phyloP scores from a whole-genome alignment of 1,140 invertebrate genomes.

The Kradibia gibbosae region DNA sequence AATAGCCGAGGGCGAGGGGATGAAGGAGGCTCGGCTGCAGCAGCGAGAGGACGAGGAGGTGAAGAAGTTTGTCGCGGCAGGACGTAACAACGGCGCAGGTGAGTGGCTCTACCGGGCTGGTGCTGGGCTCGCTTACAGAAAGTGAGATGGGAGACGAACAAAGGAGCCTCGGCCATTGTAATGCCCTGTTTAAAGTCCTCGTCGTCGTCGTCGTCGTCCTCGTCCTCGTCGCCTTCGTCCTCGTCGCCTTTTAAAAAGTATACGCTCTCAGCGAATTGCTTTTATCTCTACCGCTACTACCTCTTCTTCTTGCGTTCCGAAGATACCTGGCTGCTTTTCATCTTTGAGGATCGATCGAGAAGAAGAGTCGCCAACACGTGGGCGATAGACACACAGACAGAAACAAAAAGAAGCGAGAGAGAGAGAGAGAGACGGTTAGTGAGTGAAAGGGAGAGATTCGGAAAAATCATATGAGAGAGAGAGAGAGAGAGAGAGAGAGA shows the following conservation, averaged over 20 bases:
- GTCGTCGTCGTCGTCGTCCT: background rate
- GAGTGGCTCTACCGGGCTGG: conserved; percentile 67
- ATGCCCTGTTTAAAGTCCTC: background rate
- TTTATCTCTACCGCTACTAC: conserved; percentile 18
- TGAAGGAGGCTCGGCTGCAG: conserved; percentile 39
- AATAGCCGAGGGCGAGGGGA: conserved; percentile 13
- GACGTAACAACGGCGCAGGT: conserved; percentile 62
- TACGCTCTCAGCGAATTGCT: conserved; percentile 13
- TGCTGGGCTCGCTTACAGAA: conserved; percentile 60
- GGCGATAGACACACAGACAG: background rate
- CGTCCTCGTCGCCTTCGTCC: background rate
- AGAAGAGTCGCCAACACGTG: background rate
- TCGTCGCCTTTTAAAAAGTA: conserved; percentile 40
- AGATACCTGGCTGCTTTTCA: conserved; percentile 17
- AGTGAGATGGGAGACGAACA: conserved; percentile 53
- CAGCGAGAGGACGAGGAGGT: conserved; percentile 45
- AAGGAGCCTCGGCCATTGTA: conserved; percentile 16
- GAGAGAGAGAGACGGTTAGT: background rate
- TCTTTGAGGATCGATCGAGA: background rate
- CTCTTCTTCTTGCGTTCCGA: conserved; percentile 18
- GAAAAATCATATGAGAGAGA: too few relatives aligned
- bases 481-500: background rate
- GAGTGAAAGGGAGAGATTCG: background rate
- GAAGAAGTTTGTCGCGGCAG: conserved; percentile 59
- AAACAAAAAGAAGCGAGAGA: conserved; percentile 1